Evolutionary conservation across 2,888 invertebrate genomes (phyloP), one percentile per base, ranked within the genome.

Genomic region (Acronicta psi): DNA sequence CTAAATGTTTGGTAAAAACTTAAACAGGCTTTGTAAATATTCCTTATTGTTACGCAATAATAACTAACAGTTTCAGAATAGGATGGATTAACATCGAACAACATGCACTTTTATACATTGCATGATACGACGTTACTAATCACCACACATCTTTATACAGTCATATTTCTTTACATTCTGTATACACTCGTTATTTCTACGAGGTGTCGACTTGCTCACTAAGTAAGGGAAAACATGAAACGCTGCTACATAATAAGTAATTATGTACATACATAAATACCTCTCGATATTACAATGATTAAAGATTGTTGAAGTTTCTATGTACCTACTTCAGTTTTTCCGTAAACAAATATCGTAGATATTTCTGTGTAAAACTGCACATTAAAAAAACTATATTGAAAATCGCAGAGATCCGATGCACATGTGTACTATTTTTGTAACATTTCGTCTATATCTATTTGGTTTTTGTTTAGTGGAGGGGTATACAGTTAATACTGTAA

Each of bases 21-120:
- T 34, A 16, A 29, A 49, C 34, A 44, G 9, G 37, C 17, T 34
- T 9, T 29, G 11, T 38, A 50, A 69, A 47, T 59, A 38, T 36
- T 9, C 14, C 42, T 46, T 40, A 23, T 41, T 40, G 23, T 69
- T 63, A 34, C 56, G 69, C 57, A 57, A 69, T 52, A 42, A 11
- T 43, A 7, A 31, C 42, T 40, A 34, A 31, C 54, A 45, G n/a
- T 59, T 47, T 56, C 6, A 13, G n/a, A 1, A 3, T 41, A 51
- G 20, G 50, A 55, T 44, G 36, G 23, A 40, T 43, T 25, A 29
- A 47, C 18, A 29, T 25, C 45, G n/a, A 2, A 23, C 38, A 31
- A 25, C 31, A 51, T 41, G 44, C 25, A 29, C 25, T 29, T 16
- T 17, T 14, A 31, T 29, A 11, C 4, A 8, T 51, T 38, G 29